Base-by-base conservation (phyloP, 2,113 vertebrate genomes). In the Lophochroa leadbeateri region DNA sequence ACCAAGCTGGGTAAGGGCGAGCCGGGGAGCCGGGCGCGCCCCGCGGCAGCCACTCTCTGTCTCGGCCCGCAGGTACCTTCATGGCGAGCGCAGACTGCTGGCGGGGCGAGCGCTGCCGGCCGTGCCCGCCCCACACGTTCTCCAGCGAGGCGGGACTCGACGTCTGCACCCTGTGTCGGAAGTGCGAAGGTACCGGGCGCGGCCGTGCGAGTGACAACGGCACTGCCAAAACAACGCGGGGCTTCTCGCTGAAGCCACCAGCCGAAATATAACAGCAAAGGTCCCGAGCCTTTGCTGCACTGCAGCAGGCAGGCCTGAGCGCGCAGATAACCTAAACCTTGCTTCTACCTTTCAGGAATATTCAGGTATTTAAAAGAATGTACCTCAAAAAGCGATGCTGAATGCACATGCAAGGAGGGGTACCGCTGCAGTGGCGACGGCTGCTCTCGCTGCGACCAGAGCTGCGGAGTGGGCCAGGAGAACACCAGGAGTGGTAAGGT, bases 361-460 rank as follows among this genome's bases (percentile, higher is more conserved):
- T 92, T 93, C 21, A 7, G 0, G 18, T 97, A 97, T 33, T 67
- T 49, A 3, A 88, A 35, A 16, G 0, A 0, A 0, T 98, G 97
- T 10, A 95, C 96, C 13, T 9, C 92, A 4, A 68, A 35, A 1
- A 74, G 82, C 0, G 94, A 98, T 9, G 97, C 97, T 0, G 86
- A 89, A 2, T 98, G 97, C 79, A 90, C 68, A 0, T 98, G 97
- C 88, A 68, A 7, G 79, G 19, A 79, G 0, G 97, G 94, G 14
- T 95, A 91, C 23, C 81, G 4, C 29, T 98, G 97, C 41, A 18
- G 33, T 1, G 67, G 21, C 0, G 3, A 17, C 1, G 11, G 91
- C 52, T 98, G 97, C 63, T 13, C 63, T n/a, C 83, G 17, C 37
- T 98, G 97, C 2, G 12, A 17, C 24, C 86, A 3, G 1, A 43